Conservation (phyloP, 2,113 vertebrate species). For the Peromyscus leucopus region DNA sequence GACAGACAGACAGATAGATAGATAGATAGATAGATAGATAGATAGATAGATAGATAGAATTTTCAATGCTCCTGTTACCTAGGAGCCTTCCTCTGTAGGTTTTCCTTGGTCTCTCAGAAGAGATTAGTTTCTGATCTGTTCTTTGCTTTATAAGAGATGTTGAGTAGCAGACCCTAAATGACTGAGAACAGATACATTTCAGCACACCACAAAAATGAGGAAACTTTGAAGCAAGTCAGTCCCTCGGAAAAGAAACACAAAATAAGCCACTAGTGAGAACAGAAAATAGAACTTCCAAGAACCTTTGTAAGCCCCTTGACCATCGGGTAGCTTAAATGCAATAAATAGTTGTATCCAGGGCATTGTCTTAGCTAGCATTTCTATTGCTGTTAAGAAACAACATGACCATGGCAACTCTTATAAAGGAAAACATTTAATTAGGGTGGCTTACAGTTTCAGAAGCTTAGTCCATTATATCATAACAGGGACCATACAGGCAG, state of each 20-base stretch:
- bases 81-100: background rate
- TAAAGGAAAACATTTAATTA: background rate
- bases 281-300: background rate
- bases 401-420: background rate
- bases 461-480: background rate
- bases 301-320: background rate
- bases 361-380: background rate
- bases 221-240: background rate
- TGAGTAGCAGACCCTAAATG: background rate
- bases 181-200: background rate
- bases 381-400: background rate
- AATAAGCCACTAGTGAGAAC: background rate
- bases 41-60: background rate
- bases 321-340: background rate
- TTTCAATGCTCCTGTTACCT: background rate
- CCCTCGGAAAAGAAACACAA: background rate
- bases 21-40: background rate
- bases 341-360: background rate
- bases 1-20: no score
- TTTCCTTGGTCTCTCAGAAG: background rate
- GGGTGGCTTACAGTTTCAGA: background rate
- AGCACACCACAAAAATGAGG: background rate
- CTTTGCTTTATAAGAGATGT: background rate
- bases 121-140: background rate
- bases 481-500: background rate